phyloP scores from a whole-genome alignment of 2,113 vertebrate species.

The Sisor rabdophorus region DNA sequence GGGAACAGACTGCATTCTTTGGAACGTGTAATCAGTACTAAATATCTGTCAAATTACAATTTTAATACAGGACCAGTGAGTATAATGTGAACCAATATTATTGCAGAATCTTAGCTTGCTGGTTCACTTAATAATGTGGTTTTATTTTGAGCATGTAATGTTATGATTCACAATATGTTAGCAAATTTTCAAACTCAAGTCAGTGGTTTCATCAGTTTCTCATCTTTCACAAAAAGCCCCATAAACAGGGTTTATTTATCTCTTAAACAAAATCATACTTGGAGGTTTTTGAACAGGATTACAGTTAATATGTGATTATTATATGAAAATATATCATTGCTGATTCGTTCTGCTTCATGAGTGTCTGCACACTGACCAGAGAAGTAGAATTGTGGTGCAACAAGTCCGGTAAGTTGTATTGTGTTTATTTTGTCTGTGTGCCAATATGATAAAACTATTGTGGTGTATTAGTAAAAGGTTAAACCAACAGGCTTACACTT shows the following conservation, averaged over 20 bases:
- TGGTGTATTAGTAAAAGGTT: background rate
- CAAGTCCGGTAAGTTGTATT: slow-evolving; percentile 26
- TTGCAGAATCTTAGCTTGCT: background rate
- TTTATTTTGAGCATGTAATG: background rate
- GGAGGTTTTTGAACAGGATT: background rate
- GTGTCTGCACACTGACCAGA: background rate
- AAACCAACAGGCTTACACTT: background rate
- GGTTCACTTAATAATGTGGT: background rate
- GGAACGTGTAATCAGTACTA: slow-evolving; percentile 1
- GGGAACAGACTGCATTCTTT: background rate
- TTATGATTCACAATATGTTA: slow-evolving; percentile 4
- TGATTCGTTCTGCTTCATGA: background rate
- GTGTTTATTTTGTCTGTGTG: slow-evolving; percentile 27
- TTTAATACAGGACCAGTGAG: background rate
- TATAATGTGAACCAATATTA: background rate
- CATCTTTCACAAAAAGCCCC: background rate
- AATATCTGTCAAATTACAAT: background rate
- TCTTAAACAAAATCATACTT: background rate
- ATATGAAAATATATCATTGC: background rate
- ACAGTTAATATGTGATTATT: too few relatives aligned
- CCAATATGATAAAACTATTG: slow-evolving; percentile 5
- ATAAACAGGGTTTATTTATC: background rate
- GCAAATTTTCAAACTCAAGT: background rate
- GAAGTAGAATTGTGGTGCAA: slow-evolving; percentile 6
- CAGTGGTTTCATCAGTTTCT: too few relatives aligned